Conservation (phyloP, 1,140 invertebrate species). For the Heliconius eleuchia region DNA sequence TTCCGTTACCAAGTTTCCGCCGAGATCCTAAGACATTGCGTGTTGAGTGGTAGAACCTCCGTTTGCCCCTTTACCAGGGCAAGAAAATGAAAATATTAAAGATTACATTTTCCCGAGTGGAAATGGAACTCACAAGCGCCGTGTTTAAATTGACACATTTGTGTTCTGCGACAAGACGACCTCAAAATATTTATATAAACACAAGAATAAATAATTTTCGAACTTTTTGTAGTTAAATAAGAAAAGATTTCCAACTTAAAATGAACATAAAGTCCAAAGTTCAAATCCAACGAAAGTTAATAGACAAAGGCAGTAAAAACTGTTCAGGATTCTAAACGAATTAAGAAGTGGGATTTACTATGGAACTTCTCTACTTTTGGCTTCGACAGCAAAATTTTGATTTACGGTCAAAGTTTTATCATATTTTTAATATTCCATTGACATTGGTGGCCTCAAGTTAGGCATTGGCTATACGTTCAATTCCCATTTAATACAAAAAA, state of each 20-base stretch:
- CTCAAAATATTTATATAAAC: too few species aligned
- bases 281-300: not conserved
- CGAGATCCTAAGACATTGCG: not conserved
- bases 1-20: not conserved
- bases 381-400: not conserved
- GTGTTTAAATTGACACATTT: too few species aligned
- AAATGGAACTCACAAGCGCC: too few species aligned
- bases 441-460: not conserved
- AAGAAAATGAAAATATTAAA: not conserved
- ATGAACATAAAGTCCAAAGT: not conserved
- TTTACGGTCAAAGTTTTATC: not conserved
- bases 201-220: too few species aligned
- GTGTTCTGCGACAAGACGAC: too few species aligned
- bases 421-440: not conserved
- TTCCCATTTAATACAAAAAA: too few species aligned
- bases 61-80: not conserved
- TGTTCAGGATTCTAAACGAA: not conserved
- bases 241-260: not conserved
- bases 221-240: too few species aligned
- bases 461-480: too few species aligned
- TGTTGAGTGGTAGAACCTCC: not conserved
- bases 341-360: not conserved
- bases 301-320: conserved; percentile 3
- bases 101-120: too few species aligned
- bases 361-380: not conserved